Evolutionary conservation across 92 coral and sea anemone species (phyloP).

Genomic region (Heteractis magnifica): DNA sequence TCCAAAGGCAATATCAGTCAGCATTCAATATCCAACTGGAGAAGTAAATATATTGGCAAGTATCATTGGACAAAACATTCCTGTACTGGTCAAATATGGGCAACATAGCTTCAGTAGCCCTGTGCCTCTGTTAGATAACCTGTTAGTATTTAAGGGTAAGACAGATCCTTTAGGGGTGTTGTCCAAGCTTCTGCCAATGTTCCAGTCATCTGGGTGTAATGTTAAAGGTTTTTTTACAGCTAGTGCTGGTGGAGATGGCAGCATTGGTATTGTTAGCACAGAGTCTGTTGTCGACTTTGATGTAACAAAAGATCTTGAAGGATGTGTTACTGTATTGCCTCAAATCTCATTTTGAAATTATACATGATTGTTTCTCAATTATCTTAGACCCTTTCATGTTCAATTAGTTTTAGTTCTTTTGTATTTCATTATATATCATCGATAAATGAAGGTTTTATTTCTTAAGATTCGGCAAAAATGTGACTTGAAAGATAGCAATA

Average conservation of each 20-base stretch:
- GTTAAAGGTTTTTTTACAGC: conserved; percentile 46
- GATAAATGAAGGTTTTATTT: too few species aligned
- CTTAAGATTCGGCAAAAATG: too few species aligned
- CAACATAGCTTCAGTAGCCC: conserved; percentile 63
- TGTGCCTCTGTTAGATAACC: conserved; percentile 63
- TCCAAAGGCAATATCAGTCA: conserved; percentile 58
- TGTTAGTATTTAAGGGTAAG: conserved; percentile 35
- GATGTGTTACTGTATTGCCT: conserved; percentile 31
- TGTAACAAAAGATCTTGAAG: conserved; percentile 18
- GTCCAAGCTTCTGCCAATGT: conserved; percentile 41
- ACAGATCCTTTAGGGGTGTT: conserved; percentile 34
- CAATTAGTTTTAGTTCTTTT: too few species aligned
- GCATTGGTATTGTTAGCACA: conserved; percentile 35
- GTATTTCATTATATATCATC: too few species aligned
- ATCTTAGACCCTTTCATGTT: too few species aligned
- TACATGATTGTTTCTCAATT: not conserved
- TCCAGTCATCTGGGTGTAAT: conserved; percentile 30
- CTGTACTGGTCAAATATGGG: conserved; percentile 70
- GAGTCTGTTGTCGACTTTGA: conserved; percentile 20
- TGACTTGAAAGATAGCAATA: too few species aligned
- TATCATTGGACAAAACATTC: conserved; percentile 66
- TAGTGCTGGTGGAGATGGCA: conserved; percentile 8
- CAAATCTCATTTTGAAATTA: conserved; percentile 28
- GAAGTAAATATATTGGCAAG: conserved; percentile 62
- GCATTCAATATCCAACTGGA: conserved; percentile 45